phyloP scores from a whole-genome alignment of 1,140 invertebrate species.

The Hetaerina americana region DNA sequence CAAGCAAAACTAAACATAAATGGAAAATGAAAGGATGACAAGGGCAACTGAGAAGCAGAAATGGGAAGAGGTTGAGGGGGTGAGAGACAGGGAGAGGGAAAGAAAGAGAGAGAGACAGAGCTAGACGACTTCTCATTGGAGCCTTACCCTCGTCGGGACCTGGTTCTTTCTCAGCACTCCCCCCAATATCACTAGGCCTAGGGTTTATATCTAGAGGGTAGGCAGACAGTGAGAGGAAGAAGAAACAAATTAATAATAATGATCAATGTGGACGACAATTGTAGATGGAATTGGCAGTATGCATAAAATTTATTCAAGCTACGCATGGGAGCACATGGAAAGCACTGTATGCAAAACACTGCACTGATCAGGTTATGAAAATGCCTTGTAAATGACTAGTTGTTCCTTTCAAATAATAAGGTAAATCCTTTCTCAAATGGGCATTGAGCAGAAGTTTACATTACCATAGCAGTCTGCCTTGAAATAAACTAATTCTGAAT shows the following conservation, averaged over 20 bases:
- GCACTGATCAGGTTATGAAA: too few species aligned
- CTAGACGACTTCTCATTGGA: not conserved
- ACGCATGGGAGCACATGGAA: too few species aligned
- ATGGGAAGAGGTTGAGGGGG: conserved; percentile 20
- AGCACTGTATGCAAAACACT: too few species aligned
- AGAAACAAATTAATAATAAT: not conserved
- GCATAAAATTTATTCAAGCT: too few species aligned
- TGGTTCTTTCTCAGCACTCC: not conserved
- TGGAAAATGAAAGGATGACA: conserved; percentile 26
- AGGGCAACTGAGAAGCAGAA: conserved; percentile 15
- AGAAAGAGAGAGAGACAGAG: conserved; percentile 6
- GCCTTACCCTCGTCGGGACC: conserved; percentile 4
- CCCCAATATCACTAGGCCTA: not conserved
- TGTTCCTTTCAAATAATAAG: too few species aligned
- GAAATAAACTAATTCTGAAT: too few species aligned
- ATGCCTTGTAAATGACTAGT: too few species aligned
- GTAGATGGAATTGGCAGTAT: too few species aligned
- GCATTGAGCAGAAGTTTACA: too few species aligned
- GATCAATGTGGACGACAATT: too few species aligned
- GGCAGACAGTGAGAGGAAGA: not conserved
- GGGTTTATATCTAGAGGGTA: not conserved
- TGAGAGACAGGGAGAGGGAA: conserved; percentile 10
- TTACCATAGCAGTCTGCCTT: too few species aligned
- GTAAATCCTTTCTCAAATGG: too few species aligned
- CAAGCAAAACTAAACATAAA: not conserved